A percentile compares a stretch with the other conserved stretches of the same genome.
phyloP scores from a whole-genome alignment of 2,113 vertebrate species.

The Spea bombifrons region DNA sequence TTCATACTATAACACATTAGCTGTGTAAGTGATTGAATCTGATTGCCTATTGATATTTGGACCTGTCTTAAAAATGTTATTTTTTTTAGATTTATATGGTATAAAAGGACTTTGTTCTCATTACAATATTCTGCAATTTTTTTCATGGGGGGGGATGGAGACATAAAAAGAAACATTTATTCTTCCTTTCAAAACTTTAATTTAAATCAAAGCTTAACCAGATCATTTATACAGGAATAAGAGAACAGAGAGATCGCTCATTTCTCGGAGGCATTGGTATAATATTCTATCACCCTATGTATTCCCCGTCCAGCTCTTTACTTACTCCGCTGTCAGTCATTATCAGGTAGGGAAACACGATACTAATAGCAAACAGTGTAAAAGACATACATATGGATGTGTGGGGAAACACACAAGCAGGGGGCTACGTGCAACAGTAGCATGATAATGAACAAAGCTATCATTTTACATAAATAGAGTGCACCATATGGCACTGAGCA shows the following conservation, averaged over 20 bases:
- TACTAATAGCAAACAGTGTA: slow-evolving; percentile 58
- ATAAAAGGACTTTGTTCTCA: neutral
- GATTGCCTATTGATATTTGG: slow-evolving; percentile 3
- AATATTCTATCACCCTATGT: slow-evolving; percentile 54
- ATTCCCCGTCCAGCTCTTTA: slow-evolving; percentile 61
- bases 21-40: slow-evolving; percentile 5
- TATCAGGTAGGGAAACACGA: slow-evolving; percentile 57
- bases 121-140: neutral
- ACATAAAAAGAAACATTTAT: slow-evolving; percentile 6
- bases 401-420: slow-evolving; percentile 52
- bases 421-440: slow-evolving; percentile 43
- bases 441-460: slow-evolving; percentile 50
- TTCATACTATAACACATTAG: slow-evolving; percentile 10
- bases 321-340: slow-evolving; percentile 59
- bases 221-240: slow-evolving; percentile 54
- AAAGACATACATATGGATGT: slow-evolving; percentile 52
- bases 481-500: neutral
- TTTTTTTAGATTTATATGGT: slow-evolving; percentile 3
- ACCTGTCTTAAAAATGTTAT: neutral
- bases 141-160: neutral
- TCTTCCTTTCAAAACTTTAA: slow-evolving; percentile 49
- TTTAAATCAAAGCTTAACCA: slow-evolving; percentile 56
- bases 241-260: slow-evolving; percentile 50
- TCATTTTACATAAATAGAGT: slow-evolving; percentile 51
- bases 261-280: slow-evolving; percentile 52